Conservation (phyloP, 2,797 vertebrate genomes). For the Thunnus albacares region DNA sequence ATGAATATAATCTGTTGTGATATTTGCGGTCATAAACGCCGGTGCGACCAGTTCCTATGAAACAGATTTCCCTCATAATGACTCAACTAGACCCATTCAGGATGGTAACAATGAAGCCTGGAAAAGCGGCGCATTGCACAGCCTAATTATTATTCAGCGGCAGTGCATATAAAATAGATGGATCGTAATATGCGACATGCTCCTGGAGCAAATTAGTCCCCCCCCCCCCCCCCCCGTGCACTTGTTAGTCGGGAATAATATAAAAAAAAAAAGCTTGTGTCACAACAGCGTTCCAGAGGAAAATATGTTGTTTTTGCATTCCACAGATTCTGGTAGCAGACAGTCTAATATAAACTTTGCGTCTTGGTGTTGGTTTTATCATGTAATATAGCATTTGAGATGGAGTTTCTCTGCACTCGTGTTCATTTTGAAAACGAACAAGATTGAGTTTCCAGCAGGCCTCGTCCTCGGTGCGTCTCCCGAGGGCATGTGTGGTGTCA, state of each 20-base stretch:
- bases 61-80: constrained; percentile 19
- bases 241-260: constrained; percentile 22
- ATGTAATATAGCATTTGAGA: constrained; percentile 1
- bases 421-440: constrained; percentile 4
- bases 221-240: not conserved
- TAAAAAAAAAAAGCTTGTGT: not conserved
- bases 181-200: constrained; percentile 36
- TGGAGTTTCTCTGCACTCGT: not conserved
- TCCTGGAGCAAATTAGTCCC: constrained; percentile 34
- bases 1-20: constrained; percentile 3
- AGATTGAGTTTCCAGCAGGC: constrained; percentile 3
- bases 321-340: not conserved
- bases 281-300: not conserved
- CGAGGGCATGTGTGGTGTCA: constrained; percentile 23
- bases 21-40: not conserved
- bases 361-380: not conserved
- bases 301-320: not conserved
- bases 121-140: constrained; percentile 37
- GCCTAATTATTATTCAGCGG: constrained; percentile 39
- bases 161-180: constrained; percentile 31
- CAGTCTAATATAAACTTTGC: constrained; percentile 5
- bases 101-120: constrained; percentile 15
- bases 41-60: not conserved
- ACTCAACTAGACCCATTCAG: constrained; percentile 12
- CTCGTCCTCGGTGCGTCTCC: not conserved